Evolutionary conservation across 2,888 invertebrate genomes (phyloP).

Genomic region (Brenthis ino): DNA sequence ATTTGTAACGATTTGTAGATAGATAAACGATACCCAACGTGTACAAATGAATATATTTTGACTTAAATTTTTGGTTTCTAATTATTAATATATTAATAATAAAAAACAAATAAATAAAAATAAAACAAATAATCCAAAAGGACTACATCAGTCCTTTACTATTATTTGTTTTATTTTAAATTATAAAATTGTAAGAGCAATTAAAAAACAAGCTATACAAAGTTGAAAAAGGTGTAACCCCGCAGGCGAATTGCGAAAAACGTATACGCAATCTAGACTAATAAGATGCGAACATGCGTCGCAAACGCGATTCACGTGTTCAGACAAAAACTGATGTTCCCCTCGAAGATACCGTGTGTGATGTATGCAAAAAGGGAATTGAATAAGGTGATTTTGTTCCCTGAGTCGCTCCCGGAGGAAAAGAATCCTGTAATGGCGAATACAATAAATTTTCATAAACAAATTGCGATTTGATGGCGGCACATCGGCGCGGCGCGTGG

Average conservation of each 20-base stretch:
- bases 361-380: conserved; percentile 83
- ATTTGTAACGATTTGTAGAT: conserved; percentile 27
- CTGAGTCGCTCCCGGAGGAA: conserved; percentile 78
- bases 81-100: too few relatives aligned
- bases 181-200: conserved; percentile 30
- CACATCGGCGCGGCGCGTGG: conserved; percentile 70
- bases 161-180: background rate
- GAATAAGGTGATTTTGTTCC: conserved; percentile 82
- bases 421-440: conserved; percentile 82
- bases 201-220: conserved; percentile 39
- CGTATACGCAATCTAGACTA: conserved; percentile 75
- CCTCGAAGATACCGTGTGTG: conserved; percentile 72
- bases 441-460: conserved; percentile 83
- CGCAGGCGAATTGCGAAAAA: conserved; percentile 68
- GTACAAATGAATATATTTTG: background rate
- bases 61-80: background rate
- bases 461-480: conserved; percentile 82
- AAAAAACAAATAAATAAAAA: too few relatives aligned
- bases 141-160: too few relatives aligned
- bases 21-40: conserved; percentile 2
- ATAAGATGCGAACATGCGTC: conserved; percentile 77
- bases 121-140: too few relatives aligned
- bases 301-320: conserved; percentile 80
- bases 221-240: conserved; percentile 47
- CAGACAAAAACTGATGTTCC: conserved; percentile 76